Base-by-base conservation (phyloP, 2,888 invertebrate species). In the Caenorhabditis imperialis region DNA sequence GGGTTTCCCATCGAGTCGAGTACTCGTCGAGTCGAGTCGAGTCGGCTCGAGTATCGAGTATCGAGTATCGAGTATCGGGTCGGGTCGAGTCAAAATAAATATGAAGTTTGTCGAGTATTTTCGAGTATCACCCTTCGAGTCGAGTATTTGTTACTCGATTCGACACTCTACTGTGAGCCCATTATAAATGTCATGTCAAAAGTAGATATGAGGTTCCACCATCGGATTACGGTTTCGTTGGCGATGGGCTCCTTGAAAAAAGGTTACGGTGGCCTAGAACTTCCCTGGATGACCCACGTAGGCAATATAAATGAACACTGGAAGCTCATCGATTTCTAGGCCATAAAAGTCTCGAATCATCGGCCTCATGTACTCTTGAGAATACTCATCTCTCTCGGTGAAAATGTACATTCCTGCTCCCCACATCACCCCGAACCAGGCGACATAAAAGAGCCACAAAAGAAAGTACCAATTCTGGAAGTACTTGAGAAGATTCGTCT, bases 111-210 rank as follows among this genome's bases (percentile, higher is more conserved):
- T n/a, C n/a, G n/a, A n/a, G n/a, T n/a, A n/a, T n/a, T n/a, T n/a
- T n/a, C n/a, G n/a, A n/a, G n/a, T n/a, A n/a, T n/a, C n/a, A n/a
- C n/a, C n/a, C n/a, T n/a, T n/a, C n/a, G n/a, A n/a, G n/a, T n/a
- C n/a, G n/a, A n/a, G n/a, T n/a, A n/a, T n/a, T n/a, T n/a, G n/a
- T n/a, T n/a, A n/a, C n/a, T n/a, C n/a, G n/a, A n/a, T n/a, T n/a
- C n/a, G n/a, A n/a, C n/a, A n/a, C n/a, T n/a, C n/a, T 63, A 63
- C 10, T 63, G 63, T 12, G 47, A 40, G n/a, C 23, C 4, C 45
- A 69, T 58, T 3, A 69, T 69, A 7, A 47, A 51, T 0, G 53
- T 53, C 45, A 58, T 69, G 20, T 53, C 51, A 5, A 53, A 14
- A 5, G 53, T 47, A 4, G 22, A 37, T 44, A 50, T 37, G 2